Percentiles rank a stretch among this genome's conserved stretches.
Evolutionary conservation across 2,113 vertebrate genomes (phyloP).

Genomic region (Prionailurus bengalensis): DNA sequence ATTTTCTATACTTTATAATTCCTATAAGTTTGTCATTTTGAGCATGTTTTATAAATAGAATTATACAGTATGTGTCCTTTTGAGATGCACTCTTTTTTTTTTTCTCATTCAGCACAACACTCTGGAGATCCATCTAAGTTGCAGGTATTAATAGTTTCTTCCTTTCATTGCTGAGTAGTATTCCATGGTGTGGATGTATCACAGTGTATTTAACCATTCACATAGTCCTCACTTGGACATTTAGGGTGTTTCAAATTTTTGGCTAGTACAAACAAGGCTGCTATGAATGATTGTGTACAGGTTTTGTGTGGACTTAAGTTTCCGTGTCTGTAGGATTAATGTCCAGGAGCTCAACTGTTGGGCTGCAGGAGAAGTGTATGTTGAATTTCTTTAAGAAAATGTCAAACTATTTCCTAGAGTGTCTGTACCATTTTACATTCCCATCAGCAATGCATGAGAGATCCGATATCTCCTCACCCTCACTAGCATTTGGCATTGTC

Average conservation of each 20-base stretch:
- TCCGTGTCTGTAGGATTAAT: not conserved
- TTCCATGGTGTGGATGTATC: not conserved
- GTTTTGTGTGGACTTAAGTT: not conserved
- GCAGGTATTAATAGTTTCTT: not conserved
- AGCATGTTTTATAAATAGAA: too few relatives aligned
- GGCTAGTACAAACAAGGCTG: too few relatives aligned
- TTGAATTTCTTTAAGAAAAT: not conserved
- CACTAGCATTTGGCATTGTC: not conserved
- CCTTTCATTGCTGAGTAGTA: not conserved
- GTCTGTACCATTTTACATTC: too few relatives aligned
- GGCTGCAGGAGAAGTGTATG: too few relatives aligned
- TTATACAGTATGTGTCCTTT: too few relatives aligned
- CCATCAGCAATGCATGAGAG: not conserved
- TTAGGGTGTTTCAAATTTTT: not conserved
- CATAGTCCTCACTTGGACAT: not conserved
- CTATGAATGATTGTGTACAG: not conserved
- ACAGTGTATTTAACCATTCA: not conserved
- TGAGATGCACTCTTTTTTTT: too few relatives aligned
- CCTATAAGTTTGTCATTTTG: not conserved
- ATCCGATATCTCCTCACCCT: not conserved
- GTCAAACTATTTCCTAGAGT: not conserved
- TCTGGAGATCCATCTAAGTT: not conserved
- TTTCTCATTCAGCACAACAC: too few relatives aligned
- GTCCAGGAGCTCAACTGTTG: too few relatives aligned
- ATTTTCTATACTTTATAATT: too few relatives aligned